These are phyloP conservation scores for Melanaphis sacchari DNA, from an alignment of 1,140 invertebrate genomes.

Conservation along the genomic window DNA sequence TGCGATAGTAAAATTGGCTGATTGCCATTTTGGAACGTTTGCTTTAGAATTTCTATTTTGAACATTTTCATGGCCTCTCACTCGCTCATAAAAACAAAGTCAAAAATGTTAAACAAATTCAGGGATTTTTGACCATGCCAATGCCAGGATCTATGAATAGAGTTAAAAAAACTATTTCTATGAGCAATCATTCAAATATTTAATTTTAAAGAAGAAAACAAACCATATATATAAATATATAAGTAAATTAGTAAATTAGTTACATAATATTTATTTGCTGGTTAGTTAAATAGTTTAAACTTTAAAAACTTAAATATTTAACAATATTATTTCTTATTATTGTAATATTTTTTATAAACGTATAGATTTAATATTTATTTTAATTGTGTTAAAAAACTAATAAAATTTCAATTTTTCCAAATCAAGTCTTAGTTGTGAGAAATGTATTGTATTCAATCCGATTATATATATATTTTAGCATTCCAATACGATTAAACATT, in stretches of 20 bases:
- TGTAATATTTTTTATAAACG: not conserved
- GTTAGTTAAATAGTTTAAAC: not conserved
- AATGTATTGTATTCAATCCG: not conserved
- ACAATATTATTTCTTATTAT: not conserved
- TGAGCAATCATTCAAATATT: not conserved
- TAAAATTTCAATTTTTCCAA: not conserved
- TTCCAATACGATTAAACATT: not conserved
- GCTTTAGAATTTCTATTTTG: slow-evolving; percentile 26
- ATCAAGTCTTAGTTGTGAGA: not conserved
- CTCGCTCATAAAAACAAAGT: slow-evolving; percentile 22
- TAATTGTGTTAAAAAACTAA: not conserved
- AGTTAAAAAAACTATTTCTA: not conserved
- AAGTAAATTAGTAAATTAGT: not conserved
- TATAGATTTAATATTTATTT: not conserved
- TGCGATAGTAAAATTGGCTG: slow-evolving; percentile 10
- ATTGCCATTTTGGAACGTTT: slow-evolving; percentile 37
- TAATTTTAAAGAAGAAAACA: not conserved
- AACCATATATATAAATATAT: not conserved
- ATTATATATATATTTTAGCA: not conserved
- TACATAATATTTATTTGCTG: not conserved
- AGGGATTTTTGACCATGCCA: not conserved
- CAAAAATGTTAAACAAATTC: slow-evolving; percentile 28
- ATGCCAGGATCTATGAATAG: slow-evolving; percentile 47
- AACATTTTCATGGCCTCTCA: slow-evolving; percentile 1
- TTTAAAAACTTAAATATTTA: not conserved